A percentile compares a stretch with the other conserved stretches of the same genome.
Evolutionary conservation across 2,797 vertebrate genomes (phyloP).

Genomic region (Hyperoplus lanceolatus): DNA sequence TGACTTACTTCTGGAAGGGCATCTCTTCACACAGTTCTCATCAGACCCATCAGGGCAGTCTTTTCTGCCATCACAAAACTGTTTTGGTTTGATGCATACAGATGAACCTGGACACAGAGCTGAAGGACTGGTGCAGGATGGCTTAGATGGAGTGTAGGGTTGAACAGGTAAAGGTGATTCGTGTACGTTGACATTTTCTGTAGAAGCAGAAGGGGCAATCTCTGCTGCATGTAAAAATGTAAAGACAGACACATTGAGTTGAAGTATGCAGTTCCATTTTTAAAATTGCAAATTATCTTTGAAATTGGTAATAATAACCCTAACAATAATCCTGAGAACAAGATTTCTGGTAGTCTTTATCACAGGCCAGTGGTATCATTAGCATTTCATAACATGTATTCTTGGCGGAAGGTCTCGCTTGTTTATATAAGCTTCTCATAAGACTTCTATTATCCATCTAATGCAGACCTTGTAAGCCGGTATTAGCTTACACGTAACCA

Average conservation of each 20-base stretch:
- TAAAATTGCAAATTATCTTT: neutral
- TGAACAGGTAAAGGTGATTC: neutral
- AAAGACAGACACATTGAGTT: neutral
- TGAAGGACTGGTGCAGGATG: slow-evolving; percentile 76
- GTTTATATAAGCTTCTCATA: neutral
- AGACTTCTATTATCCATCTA: neutral
- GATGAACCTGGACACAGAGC: slow-evolving; percentile 82
- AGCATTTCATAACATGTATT: neutral
- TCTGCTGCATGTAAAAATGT: slow-evolving; percentile 51
- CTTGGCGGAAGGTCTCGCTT: neutral
- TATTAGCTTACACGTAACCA: too few relatives aligned
- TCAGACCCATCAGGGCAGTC: slow-evolving; percentile 90
- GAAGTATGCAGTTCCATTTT: neutral
- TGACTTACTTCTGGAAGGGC: slow-evolving; percentile 80
- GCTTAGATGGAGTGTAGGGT: slow-evolving; percentile 17
- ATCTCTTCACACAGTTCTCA: slow-evolving; percentile 84
- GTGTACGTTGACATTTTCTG: neutral
- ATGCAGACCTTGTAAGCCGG: too few relatives aligned
- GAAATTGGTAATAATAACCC: too few relatives aligned
- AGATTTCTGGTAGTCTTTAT: neutral
- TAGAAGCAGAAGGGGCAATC: neutral
- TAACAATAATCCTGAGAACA: too few relatives aligned
- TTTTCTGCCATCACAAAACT: slow-evolving; percentile 86
- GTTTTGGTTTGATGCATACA: slow-evolving; percentile 79
- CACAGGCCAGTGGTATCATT: neutral